A percentile compares a stretch with the other conserved stretches of the same genome.
These are phyloP conservation scores for Calliopum simillimum DNA, from an alignment of 2,888 invertebrate species.

Conservation along the genomic window DNA sequence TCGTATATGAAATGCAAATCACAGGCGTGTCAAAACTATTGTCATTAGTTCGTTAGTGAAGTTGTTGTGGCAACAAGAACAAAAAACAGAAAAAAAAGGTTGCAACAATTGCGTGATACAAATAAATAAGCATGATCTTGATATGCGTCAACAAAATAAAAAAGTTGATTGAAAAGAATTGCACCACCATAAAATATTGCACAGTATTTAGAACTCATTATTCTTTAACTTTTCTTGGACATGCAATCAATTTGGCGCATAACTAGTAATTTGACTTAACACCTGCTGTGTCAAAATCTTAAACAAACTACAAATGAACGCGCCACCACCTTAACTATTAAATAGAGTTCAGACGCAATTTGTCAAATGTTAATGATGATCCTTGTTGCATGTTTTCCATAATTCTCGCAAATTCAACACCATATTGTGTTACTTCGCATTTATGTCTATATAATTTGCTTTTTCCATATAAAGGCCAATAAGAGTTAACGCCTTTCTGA, in stretches of 20 bases:
- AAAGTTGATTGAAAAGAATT: neutral
- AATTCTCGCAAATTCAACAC: neutral
- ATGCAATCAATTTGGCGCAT: too few species aligned
- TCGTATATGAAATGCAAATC: neutral
- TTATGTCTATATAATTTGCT: neutral
- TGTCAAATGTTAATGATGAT: slow-evolving; percentile 16
- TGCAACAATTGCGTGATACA: slow-evolving; percentile 15
- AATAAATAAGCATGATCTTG: slow-evolving; percentile 29
- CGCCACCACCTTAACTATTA: slow-evolving; percentile 2
- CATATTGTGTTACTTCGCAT: neutral
- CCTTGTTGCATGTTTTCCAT: neutral
- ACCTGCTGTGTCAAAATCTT: slow-evolving; percentile 13
- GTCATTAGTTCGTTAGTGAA: slow-evolving; percentile 29
- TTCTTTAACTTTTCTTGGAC: too few species aligned
- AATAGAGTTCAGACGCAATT: slow-evolving; percentile 7
- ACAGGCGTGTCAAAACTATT: slow-evolving; percentile 34
- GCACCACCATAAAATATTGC: neutral
- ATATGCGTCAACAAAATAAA: slow-evolving; percentile 11
- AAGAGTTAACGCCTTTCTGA: slow-evolving; percentile 19
- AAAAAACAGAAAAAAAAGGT: too few species aligned
- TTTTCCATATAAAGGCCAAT: neutral
- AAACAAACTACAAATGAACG: neutral
- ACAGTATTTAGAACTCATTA: too few species aligned
- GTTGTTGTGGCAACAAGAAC: neutral
- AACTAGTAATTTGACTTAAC: slow-evolving; percentile 22